Evolutionary conservation across 2,888 invertebrate genomes (phyloP).

Genomic region (Trachelus iudaicus): DNA sequence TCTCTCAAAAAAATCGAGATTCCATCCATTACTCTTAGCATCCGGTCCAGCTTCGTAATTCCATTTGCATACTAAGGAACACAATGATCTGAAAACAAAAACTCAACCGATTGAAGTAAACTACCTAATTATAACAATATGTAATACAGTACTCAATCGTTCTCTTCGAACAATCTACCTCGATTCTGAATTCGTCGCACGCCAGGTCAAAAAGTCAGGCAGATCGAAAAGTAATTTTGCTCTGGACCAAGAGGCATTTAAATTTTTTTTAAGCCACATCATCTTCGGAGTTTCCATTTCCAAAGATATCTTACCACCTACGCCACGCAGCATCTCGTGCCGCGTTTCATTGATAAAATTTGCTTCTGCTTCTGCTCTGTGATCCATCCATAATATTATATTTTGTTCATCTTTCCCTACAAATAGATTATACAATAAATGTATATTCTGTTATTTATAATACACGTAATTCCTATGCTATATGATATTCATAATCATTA

Average conservation of each 20-base stretch:
- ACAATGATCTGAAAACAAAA: slow-evolving; percentile 77
- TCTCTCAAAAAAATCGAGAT: slow-evolving; percentile 74
- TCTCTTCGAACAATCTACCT: slow-evolving; percentile 64
- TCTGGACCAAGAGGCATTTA: slow-evolving; percentile 76
- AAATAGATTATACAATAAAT: slow-evolving; percentile 6
- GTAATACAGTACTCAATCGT: neutral
- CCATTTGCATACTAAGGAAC: slow-evolving; percentile 96
- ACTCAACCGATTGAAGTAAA: slow-evolving; percentile 11
- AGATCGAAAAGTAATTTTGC: slow-evolving; percentile 88
- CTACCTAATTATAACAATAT: slow-evolving; percentile 10
- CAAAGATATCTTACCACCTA: slow-evolving; percentile 92
- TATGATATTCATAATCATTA: slow-evolving; percentile 38
- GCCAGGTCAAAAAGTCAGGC: slow-evolving; percentile 94
- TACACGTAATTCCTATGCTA: neutral
- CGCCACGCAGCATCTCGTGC: slow-evolving; percentile 83
- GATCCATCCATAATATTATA: slow-evolving; percentile 94
- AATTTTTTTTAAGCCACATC: slow-evolving; percentile 87
- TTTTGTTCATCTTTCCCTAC: slow-evolving; percentile 79
- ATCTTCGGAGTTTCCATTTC: slow-evolving; percentile 98
- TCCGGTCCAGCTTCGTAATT: slow-evolving; percentile 79
- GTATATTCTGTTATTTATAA: neutral
- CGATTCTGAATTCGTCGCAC: slow-evolving; percentile 80
- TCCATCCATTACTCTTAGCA: slow-evolving; percentile 75
- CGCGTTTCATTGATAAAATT: slow-evolving; percentile 80
- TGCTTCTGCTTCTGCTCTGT: slow-evolving; percentile 85